Conservation (phyloP, 2,113 vertebrate species). For the western clawed frog (Xenopus tropicalis) region UCB_Xtro_10.0 CM004446.2:31230501-31231000, state of each 20-base stretch:
- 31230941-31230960: too few species aligned
- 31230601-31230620: background rate
- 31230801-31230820: slow-evolving; percentile 29
- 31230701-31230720: slow-evolving; percentile 31
- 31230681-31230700: slow-evolving; percentile 33
- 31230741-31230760: slow-evolving; percentile 40
- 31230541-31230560: too few species aligned
- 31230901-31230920: too few species aligned
- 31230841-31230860: slow-evolving; percentile 17
- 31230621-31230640: slow-evolving; percentile 24
- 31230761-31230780: slow-evolving; percentile 16
- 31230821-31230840: slow-evolving; percentile 40
- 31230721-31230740: slow-evolving; percentile 42
- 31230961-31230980: too few species aligned
- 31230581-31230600: too few species aligned
- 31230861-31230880: background rate
- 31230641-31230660: slow-evolving; percentile 33
- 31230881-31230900: too few species aligned
- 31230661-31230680: slow-evolving; percentile 30
- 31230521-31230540: too few species aligned
- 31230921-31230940: too few species aligned
- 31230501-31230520: too few species aligned
- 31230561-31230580: too few species aligned
- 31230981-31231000: too few species aligned
- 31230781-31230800: slow-evolving; percentile 28